Evolutionary conservation across 2,113 vertebrate genomes (phyloP).

Genomic region (Martes martes): DNA sequence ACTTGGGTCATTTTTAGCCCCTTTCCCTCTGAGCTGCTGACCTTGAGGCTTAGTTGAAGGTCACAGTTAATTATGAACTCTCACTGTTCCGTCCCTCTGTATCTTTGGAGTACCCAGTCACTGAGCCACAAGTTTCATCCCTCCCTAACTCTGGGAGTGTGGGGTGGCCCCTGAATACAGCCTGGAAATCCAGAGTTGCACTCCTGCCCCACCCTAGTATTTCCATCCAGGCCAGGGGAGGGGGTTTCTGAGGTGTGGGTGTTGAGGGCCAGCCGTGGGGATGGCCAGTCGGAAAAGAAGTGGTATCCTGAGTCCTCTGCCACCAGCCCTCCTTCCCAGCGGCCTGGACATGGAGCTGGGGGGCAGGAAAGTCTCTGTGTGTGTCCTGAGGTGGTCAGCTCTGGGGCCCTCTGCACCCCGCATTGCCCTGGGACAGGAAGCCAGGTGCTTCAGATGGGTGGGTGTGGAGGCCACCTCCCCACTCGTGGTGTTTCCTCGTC

Average conservation of each 20-base stretch:
- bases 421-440: neutral
- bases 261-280: neutral
- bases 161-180: conserved; percentile 66
- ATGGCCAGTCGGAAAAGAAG: neutral
- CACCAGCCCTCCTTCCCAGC: neutral
- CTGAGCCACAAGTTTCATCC: neutral
- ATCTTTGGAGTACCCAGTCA: neutral
- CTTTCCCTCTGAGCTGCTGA: conserved; percentile 51
- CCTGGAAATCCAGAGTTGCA: conserved; percentile 29
- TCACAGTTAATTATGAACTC: conserved; percentile 5
- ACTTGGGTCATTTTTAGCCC: conserved; percentile 41
- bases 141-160: conserved; percentile 14
- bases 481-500: neutral
- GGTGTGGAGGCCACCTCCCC: neutral
- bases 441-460: neutral
- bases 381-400: neutral
- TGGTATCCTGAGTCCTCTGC: neutral
- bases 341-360: neutral
- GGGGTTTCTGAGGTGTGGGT: neutral
- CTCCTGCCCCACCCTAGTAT: neutral
- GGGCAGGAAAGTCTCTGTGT: neutral
- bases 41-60: conserved; percentile 63
- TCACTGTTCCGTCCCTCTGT: neutral
- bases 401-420: neutral
- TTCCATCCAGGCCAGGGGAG: neutral